Percentiles rank a stretch among this genome's conserved stretches.
Evolutionary conservation across 2,888 invertebrate genomes (phyloP).

Genomic region (Drosophila bunnanda): DNA sequence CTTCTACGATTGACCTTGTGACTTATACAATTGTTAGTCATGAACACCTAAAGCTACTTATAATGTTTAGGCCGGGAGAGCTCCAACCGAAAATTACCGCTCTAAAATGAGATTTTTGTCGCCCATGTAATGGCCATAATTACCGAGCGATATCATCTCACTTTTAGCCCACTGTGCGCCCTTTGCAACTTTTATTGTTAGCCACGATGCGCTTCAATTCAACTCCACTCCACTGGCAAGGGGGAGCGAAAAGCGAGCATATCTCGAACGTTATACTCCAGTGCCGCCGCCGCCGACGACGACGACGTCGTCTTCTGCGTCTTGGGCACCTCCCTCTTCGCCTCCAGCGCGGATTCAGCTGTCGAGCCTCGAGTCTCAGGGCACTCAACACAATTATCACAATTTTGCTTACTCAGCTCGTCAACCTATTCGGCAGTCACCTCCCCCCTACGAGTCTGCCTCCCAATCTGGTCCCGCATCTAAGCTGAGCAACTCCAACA

Average conservation of each 20-base stretch:
- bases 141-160: slow-evolving; percentile 14
- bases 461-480: slow-evolving; percentile 13
- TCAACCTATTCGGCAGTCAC: slow-evolving; percentile 61
- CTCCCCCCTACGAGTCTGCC: slow-evolving; percentile 8
- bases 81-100: slow-evolving; percentile 15
- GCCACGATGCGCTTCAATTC: slow-evolving; percentile 72
- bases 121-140: slow-evolving; percentile 18
- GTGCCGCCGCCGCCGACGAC: slow-evolving; percentile 35
- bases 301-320: slow-evolving; percentile 6
- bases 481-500: slow-evolving; percentile 21
- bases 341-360: slow-evolving; percentile 36
- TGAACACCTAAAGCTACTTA: neutral
- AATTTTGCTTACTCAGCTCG: slow-evolving; percentile 80
- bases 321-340: slow-evolving; percentile 15
- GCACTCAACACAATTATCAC: slow-evolving; percentile 79
- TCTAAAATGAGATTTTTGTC: slow-evolving; percentile 25
- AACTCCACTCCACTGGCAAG: slow-evolving; percentile 32
- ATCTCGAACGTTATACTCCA: slow-evolving; percentile 71
- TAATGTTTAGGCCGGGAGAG: neutral
- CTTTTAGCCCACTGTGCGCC: slow-evolving; percentile 59
- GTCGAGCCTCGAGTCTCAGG: slow-evolving; percentile 43
- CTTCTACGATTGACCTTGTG: neutral
- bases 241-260: slow-evolving; percentile 46
- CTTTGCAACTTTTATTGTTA: slow-evolving; percentile 62
- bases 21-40: slow-evolving; percentile 5